Conservation (phyloP, 2,113 vertebrate species). For the Corythornis madagascariensis region DNA sequence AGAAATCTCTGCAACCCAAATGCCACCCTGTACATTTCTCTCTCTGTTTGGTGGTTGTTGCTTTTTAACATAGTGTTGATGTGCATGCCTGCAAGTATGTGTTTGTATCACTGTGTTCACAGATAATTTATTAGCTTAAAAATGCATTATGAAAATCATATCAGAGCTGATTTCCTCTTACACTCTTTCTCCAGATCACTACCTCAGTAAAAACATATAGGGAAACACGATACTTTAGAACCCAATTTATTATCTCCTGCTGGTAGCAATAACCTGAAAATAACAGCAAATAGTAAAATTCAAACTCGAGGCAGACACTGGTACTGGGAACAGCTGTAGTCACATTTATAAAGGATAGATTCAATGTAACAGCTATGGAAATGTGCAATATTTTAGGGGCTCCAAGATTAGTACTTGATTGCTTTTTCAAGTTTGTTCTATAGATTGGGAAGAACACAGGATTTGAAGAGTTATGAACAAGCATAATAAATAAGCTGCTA, state of each 20-base stretch:
- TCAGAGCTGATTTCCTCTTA: neutral
- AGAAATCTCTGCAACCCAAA: neutral
- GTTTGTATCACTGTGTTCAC: neutral
- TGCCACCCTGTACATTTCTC: neutral
- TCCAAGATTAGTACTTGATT: slow-evolving; percentile 56
- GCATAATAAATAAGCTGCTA: neutral
- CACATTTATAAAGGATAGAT: slow-evolving; percentile 34
- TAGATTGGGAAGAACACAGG: slow-evolving; percentile 12
- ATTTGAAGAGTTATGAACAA: slow-evolving; percentile 24
- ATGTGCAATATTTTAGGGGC: slow-evolving; percentile 20
- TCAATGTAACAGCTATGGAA: slow-evolving; percentile 37
- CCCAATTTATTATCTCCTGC: slow-evolving; percentile 59
- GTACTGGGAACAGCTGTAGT: slow-evolving; percentile 34
- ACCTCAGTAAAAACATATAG: slow-evolving; percentile 38
- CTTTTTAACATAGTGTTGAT: neutral
- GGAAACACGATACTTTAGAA: slow-evolving; percentile 56
- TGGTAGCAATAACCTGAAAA: slow-evolving; percentile 62
- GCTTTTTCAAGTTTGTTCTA: slow-evolving; percentile 38
- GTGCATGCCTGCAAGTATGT: neutral
- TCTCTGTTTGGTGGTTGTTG: neutral
- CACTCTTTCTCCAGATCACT: slow-evolving; percentile 10
- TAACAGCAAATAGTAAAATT: slow-evolving; percentile 58
- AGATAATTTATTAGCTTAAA: slow-evolving; percentile 60
- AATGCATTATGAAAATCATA: slow-evolving; percentile 43
- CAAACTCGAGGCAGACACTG: slow-evolving; percentile 40